Percentiles rank a stretch among this genome's conserved stretches.
Conservation (phyloP, 2,888 invertebrate genomes). For the Cerastis rubricosa region DNA sequence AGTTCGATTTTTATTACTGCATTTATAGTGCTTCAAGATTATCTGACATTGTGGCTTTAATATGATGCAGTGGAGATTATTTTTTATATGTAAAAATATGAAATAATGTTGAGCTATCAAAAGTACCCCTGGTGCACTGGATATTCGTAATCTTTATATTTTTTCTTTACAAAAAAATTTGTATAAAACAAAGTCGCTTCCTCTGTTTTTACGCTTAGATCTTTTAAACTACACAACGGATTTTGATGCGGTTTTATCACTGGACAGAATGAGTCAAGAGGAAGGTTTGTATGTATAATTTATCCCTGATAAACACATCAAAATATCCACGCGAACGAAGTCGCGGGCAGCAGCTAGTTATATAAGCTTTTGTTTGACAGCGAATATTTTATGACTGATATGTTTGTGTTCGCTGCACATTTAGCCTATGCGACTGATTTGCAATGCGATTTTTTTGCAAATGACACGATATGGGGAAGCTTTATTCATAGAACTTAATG, state of each 20-base stretch:
- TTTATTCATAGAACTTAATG: neutral
- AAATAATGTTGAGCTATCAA: neutral
- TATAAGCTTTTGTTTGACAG: neutral
- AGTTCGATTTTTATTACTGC: constrained; percentile 70
- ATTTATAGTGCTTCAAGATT: neutral
- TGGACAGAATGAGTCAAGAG: too few relatives aligned
- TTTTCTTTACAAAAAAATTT: too few relatives aligned
- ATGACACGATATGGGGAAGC: neutral
- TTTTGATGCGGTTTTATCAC: too few relatives aligned
- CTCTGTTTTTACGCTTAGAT: too few relatives aligned
- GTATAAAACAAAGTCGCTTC: too few relatives aligned
- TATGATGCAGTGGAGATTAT: too few relatives aligned
- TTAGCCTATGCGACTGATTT: constrained; percentile 7
- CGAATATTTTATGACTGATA: neutral
- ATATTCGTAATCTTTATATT: neutral
- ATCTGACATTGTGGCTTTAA: neutral
- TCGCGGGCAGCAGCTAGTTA: too few relatives aligned
- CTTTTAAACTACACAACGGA: too few relatives aligned
- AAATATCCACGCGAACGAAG: too few relatives aligned
- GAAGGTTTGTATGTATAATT: too few relatives aligned
- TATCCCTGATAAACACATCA: too few relatives aligned
- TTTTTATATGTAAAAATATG: neutral
- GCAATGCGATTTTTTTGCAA: constrained; percentile 5
- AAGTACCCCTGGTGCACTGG: neutral
- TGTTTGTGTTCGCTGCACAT: neutral